These are phyloP conservation scores for Mungos mungo DNA, from an alignment of 2,113 vertebrate species.

Conservation along the genomic window DNA sequence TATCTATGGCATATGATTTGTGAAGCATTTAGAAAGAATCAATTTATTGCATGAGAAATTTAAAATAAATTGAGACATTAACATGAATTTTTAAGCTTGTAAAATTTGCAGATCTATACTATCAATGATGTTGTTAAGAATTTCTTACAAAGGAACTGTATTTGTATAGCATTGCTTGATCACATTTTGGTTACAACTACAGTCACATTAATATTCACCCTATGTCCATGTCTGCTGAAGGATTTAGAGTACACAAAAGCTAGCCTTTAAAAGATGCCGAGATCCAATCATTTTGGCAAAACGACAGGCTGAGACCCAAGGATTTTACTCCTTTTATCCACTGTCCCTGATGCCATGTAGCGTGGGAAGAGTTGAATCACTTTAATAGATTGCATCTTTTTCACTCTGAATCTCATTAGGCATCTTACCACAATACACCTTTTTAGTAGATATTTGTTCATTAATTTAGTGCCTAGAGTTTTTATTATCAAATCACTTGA, in stretches of 20 bases:
- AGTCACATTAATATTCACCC: neutral
- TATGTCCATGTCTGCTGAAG: neutral
- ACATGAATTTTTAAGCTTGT: neutral
- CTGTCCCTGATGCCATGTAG: neutral
- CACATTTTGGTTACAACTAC: neutral
- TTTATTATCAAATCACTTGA: neutral
- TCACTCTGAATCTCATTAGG: neutral
- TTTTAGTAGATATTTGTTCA: neutral
- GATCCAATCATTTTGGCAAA: neutral
- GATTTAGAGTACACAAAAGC: neutral
- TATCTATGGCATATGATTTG: neutral
- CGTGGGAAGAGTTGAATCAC: neutral
- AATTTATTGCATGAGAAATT: neutral
- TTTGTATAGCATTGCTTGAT: neutral
- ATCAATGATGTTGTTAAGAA: neutral
- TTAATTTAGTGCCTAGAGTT: neutral
- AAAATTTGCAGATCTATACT: neutral
- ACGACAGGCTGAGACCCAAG: neutral
- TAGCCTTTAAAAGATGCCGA: neutral
- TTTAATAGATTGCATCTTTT: neutral
- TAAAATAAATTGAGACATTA: slow-evolving; percentile 17
- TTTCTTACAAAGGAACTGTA: neutral
- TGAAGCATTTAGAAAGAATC: neutral
- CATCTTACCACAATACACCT: neutral
- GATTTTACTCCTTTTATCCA: neutral